Percentiles rank a stretch among this genome's conserved stretches.
These are phyloP conservation scores for Stegostoma tigrinum DNA, from an alignment of 2,113 vertebrate species.

Conservation along the genomic window DNA sequence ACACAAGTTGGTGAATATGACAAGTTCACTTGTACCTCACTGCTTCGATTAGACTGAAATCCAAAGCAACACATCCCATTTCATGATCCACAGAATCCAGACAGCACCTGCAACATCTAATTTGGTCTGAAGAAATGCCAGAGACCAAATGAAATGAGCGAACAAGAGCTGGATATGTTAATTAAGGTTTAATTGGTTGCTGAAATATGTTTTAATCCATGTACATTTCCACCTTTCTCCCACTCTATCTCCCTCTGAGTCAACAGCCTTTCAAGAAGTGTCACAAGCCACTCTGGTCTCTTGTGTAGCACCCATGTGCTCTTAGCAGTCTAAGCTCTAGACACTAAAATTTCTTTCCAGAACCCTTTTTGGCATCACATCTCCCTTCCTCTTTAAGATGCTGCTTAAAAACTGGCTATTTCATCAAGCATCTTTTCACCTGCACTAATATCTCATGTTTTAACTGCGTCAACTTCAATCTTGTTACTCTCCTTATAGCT, in stretches of 20 bases:
- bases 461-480: background rate
- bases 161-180: too few species aligned
- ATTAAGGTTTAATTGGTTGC: too few species aligned
- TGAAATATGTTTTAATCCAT: background rate
- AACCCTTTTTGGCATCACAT: background rate
- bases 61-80: background rate
- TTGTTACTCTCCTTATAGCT: background rate
- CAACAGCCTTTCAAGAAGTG: background rate
- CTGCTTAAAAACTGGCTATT: background rate
- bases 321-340: background rate
- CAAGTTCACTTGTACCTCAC: background rate
- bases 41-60: background rate
- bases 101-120: background rate
- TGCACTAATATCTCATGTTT: background rate
- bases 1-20: background rate
- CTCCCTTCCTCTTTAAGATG: background rate
- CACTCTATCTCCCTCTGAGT: background rate
- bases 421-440: background rate
- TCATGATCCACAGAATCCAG: background rate
- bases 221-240: background rate
- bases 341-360: background rate
- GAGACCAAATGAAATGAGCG: too few species aligned
- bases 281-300: too few species aligned
- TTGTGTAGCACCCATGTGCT: background rate
- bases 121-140: too few species aligned